phyloP scores from a whole-genome alignment of 2,113 vertebrate genomes.

The Psilopogon haemacephalus region DNA sequence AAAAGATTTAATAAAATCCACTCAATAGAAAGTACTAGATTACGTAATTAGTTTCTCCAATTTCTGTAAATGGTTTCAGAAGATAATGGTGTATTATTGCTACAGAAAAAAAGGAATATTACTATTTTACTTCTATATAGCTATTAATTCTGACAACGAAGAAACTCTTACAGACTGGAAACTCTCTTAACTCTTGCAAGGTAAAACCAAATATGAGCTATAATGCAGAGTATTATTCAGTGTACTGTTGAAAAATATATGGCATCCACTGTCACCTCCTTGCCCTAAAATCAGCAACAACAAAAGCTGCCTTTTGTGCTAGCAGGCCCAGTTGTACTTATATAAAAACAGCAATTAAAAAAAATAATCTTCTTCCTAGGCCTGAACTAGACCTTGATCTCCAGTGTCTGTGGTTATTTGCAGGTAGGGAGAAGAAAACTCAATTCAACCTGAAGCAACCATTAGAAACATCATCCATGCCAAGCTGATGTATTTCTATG shows the following conservation, averaged over 20 bases:
- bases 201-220: rapidly evolving
- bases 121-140: background rate
- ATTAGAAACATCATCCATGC: rapidly evolving
- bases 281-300: background rate
- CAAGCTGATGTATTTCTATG: background rate
- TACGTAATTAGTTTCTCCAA: background rate
- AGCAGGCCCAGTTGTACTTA: background rate
- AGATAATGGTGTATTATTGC: background rate
- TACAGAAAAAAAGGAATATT: background rate
- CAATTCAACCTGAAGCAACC: background rate
- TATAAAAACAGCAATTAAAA: background rate
- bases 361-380: rapidly evolving
- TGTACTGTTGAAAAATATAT: background rate
- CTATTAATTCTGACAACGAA: background rate
- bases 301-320: rapidly evolving
- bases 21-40: background rate
- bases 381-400: background rate
- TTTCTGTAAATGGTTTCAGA: background rate
- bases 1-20: background rate
- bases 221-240: background rate
- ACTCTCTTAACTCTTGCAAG: background rate
- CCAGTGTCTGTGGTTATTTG: background rate
- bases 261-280: rapidly evolving
- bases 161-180: background rate
- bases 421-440: rapidly evolving